Evolutionary conservation across 2,797 vertebrate genomes (phyloP).

Genomic region (Bradypodion pumilum): DNA sequence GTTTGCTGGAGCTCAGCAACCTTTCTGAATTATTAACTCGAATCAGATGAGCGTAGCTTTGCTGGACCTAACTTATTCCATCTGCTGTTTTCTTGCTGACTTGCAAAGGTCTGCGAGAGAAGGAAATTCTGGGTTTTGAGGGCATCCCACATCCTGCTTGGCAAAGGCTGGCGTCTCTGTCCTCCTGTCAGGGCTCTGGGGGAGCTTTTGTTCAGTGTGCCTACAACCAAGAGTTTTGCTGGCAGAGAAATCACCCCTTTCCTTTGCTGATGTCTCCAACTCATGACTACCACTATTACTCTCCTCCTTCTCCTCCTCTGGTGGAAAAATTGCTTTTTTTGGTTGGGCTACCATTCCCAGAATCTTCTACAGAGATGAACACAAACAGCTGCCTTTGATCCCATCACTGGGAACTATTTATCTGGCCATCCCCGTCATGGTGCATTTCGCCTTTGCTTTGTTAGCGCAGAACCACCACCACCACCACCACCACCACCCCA

Average conservation of each 20-base stretch:
- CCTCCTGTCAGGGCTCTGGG: accelerated
- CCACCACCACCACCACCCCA: too few species aligned
- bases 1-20: not conserved
- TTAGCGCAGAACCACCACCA: too few species aligned
- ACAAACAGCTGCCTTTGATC: not conserved
- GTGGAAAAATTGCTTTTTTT: too few species aligned
- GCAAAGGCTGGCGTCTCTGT: accelerated
- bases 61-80: constrained; percentile 27
- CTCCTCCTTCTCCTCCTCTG: too few species aligned
- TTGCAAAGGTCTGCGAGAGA: not conserved
- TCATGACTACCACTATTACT: too few species aligned
- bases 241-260: not conserved
- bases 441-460: not conserved
- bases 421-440: too few species aligned
- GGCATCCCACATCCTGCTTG: constrained; percentile 6
- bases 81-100: constrained; percentile 26
- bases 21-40: constrained; percentile 22
- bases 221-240: not conserved
- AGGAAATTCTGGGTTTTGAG: not conserved
- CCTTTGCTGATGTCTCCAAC: too few species aligned
- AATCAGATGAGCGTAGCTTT: constrained; percentile 15
- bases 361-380: not conserved
- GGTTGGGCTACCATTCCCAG: too few species aligned
- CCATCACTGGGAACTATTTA: too few species aligned
- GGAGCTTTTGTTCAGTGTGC: not conserved